phyloP scores from a whole-genome alignment of 2,113 vertebrate species.

The Gila orcuttii region DNA sequence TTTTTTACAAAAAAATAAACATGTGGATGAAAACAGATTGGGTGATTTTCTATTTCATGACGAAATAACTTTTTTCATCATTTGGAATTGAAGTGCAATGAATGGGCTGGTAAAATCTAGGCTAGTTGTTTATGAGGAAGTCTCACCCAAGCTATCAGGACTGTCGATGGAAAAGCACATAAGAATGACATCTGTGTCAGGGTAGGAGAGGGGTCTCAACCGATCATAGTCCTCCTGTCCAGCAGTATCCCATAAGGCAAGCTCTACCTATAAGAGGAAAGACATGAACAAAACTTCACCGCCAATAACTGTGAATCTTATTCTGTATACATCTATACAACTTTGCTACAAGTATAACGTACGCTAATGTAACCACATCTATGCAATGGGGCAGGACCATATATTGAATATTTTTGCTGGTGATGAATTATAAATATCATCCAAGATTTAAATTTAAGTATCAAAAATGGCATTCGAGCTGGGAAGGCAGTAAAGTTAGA shows the following conservation, averaged over 20 bases:
- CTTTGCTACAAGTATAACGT: not conserved
- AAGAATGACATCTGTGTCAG: constrained; percentile 57
- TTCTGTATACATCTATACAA: not conserved
- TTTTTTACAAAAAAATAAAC: too few species aligned
- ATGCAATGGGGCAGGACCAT: not conserved
- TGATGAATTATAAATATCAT: not conserved
- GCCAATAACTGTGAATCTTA: not conserved
- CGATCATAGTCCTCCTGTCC: constrained; percentile 62
- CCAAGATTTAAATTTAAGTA: not conserved
- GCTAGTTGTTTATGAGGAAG: not conserved
- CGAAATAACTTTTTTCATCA: not conserved
- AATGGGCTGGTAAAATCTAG: not conserved
- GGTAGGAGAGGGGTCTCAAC: constrained; percentile 56
- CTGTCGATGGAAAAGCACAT: constrained; percentile 62
- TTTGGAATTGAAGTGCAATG: not conserved
- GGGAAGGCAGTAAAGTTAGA: not conserved
- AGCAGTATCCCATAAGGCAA: constrained; percentile 59
- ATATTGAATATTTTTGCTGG: not conserved
- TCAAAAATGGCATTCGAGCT: not conserved
- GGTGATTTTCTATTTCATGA: not conserved
- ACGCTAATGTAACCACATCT: not conserved
- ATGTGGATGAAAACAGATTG: not conserved
- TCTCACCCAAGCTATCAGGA: constrained; percentile 58
- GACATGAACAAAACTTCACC: not conserved
- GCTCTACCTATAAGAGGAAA: constrained; percentile 52